Conservation (phyloP, 2,888 invertebrate species). For the Panzeria rudis region DNA sequence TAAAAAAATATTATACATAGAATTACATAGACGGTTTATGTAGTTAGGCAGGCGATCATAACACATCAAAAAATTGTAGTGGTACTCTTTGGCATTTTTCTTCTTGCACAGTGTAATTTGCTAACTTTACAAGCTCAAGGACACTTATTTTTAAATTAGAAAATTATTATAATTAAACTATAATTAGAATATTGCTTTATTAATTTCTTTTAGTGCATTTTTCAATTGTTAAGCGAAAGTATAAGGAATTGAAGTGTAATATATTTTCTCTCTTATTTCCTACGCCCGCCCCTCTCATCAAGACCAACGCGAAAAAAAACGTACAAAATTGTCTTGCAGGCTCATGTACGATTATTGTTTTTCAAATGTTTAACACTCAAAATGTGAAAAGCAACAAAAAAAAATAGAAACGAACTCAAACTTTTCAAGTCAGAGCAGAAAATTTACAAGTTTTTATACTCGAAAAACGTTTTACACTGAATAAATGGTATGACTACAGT, state of each 20-base stretch:
- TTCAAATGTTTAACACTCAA: slow-evolving; percentile 61
- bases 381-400: slow-evolving; percentile 23
- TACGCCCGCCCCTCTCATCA: slow-evolving; percentile 14
- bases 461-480: slow-evolving; percentile 21
- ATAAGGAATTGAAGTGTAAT: slow-evolving; percentile 51
- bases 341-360: slow-evolving; percentile 70
- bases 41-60: too few relatives aligned
- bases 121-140: too few relatives aligned
- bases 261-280: slow-evolving; percentile 15
- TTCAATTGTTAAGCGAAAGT: slow-evolving; percentile 42
- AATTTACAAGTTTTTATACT: slow-evolving; percentile 40
- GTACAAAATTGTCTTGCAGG: slow-evolving; percentile 59
- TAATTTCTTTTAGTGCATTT: slow-evolving; percentile 36
- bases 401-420: slow-evolving; percentile 19
- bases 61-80: too few relatives aligned
- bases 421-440: slow-evolving; percentile 50
- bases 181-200: too few relatives aligned
- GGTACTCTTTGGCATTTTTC: too few relatives aligned
- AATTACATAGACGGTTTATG: too few relatives aligned
- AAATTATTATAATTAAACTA: too few relatives aligned
- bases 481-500: slow-evolving; percentile 18
- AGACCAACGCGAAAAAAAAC: slow-evolving; percentile 11
- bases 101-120: too few relatives aligned
- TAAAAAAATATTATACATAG: too few relatives aligned
- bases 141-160: too few relatives aligned